Conservation (phyloP, 2,888 invertebrate genomes). For the Parnassius glacialis region DNA sequence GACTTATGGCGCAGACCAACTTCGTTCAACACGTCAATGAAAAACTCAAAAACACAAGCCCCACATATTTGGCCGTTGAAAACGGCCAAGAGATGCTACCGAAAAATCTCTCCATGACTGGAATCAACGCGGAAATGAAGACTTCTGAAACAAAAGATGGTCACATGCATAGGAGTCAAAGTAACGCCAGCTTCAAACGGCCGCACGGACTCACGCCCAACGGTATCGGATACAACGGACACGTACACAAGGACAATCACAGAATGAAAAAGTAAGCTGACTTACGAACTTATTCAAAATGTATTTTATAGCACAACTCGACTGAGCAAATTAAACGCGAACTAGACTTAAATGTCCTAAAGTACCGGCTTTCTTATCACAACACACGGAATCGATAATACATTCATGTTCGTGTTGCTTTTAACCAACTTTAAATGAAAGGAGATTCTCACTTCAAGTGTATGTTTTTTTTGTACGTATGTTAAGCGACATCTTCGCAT, state of each 20-base stretch:
- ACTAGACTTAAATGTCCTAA: too few species aligned
- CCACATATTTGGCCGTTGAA: constrained; percentile 66
- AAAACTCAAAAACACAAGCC: constrained; percentile 52
- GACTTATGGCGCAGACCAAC: constrained; percentile 73
- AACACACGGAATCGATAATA: too few species aligned
- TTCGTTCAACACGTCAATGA: constrained; percentile 73
- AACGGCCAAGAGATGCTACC: constrained; percentile 50
- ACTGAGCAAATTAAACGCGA: too few species aligned
- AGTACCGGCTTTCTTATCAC: too few species aligned
- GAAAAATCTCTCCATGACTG: constrained; percentile 34
- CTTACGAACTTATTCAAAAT: background rate
- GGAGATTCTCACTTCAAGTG: too few species aligned
- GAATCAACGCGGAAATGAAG: constrained; percentile 29
- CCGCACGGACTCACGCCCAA: constrained; percentile 62
- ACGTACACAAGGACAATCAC: constrained; percentile 57
- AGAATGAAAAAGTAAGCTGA: constrained; percentile 62
- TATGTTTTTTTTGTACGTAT: too few species aligned
- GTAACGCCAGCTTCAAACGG: constrained; percentile 71
- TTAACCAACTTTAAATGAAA: too few species aligned
- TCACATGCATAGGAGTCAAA: constrained; percentile 69
- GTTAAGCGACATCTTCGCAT: too few species aligned
- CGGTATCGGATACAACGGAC: constrained; percentile 63
- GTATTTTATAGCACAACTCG: too few species aligned
- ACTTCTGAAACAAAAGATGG: constrained; percentile 38
- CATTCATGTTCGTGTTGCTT: too few species aligned